Evolutionary conservation across 2,797 vertebrate species (phyloP).

Genomic region (Chloroceryle amazona): DNA sequence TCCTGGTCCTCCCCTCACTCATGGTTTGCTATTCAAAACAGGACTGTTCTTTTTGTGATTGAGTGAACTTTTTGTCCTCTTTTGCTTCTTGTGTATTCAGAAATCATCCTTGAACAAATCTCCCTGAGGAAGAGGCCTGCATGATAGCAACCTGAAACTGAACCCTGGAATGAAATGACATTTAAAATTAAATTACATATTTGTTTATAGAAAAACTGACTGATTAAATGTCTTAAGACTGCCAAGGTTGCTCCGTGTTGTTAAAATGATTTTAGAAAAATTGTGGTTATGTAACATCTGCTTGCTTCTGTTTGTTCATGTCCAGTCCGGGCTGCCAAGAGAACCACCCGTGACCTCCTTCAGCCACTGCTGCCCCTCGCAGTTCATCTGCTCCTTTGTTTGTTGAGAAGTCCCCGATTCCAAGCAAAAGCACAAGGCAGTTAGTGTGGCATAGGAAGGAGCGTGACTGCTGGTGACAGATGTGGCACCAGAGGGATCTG

Average conservation of each 20-base stretch:
- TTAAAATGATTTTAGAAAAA: neutral
- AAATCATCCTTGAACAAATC: neutral
- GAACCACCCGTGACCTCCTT: neutral
- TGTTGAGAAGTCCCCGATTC: neutral
- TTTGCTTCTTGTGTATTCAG: neutral
- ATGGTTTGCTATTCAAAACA: neutral
- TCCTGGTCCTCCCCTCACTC: neutral
- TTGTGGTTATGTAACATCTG: neutral
- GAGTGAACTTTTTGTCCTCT: neutral
- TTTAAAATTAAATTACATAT: slow-evolving; percentile 33
- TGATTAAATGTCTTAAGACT: slow-evolving; percentile 44
- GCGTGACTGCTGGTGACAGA: slow-evolving; percentile 59
- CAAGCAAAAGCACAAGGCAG: neutral
- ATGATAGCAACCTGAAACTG: neutral
- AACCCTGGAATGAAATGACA: slow-evolving; percentile 5
- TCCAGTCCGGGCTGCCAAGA: neutral
- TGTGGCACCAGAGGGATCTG: slow-evolving; percentile 57
- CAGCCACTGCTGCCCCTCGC: slow-evolving; percentile 43
- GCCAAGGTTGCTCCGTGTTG: neutral
- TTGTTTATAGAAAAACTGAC: slow-evolving; percentile 39
- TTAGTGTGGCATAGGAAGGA: slow-evolving; percentile 22
- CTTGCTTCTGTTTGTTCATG: slow-evolving; percentile 7
- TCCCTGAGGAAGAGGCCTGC: neutral
- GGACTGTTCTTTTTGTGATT: neutral
- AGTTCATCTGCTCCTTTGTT: slow-evolving; percentile 7